These are phyloP conservation scores for Lineus longissimus DNA, from an alignment of 1,140 invertebrate genomes.

Conservation along the genomic window DNA sequence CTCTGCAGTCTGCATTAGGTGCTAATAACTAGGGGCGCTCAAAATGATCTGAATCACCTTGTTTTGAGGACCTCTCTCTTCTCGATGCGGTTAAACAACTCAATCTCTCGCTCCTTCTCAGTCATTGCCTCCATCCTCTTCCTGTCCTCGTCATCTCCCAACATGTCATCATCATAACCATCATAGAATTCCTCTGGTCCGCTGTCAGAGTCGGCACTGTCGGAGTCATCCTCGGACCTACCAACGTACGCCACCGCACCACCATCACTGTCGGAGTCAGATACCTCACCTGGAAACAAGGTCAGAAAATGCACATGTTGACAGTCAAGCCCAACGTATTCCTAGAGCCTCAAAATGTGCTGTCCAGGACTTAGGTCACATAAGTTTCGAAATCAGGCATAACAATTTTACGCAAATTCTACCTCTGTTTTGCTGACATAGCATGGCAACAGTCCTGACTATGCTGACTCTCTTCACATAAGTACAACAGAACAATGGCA, in stretches of 20 bases:
- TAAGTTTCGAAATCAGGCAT: too few relatives aligned
- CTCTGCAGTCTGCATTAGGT: too few relatives aligned
- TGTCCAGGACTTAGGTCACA: constrained; percentile 3
- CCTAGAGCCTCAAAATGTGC: background rate
- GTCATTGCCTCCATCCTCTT: constrained; percentile 85
- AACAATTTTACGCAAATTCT: too few relatives aligned
- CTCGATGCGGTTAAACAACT: constrained; percentile 94
- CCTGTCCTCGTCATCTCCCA: constrained; percentile 94
- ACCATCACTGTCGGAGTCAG: constrained; percentile 55
- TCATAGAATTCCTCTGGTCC: constrained; percentile 67
- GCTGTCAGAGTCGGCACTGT: constrained; percentile 36
- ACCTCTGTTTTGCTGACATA: too few relatives aligned
- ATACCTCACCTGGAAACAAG: constrained; percentile 63
- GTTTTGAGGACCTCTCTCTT: constrained; percentile 88
- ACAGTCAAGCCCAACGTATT: background rate
- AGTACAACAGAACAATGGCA: too few relatives aligned
- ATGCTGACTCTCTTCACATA: too few relatives aligned
- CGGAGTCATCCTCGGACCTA: constrained; percentile 29
- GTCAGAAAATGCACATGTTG: background rate
- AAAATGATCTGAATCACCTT: too few relatives aligned
- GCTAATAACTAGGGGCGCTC: too few relatives aligned
- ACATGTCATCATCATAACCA: constrained; percentile 92
- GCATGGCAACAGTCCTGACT: too few relatives aligned
- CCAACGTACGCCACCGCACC: constrained; percentile 27
- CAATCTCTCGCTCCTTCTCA: constrained; percentile 94